Base-by-base conservation (phyloP, 2,113 vertebrate genomes). In the Pardalotus punctatus region DNA sequence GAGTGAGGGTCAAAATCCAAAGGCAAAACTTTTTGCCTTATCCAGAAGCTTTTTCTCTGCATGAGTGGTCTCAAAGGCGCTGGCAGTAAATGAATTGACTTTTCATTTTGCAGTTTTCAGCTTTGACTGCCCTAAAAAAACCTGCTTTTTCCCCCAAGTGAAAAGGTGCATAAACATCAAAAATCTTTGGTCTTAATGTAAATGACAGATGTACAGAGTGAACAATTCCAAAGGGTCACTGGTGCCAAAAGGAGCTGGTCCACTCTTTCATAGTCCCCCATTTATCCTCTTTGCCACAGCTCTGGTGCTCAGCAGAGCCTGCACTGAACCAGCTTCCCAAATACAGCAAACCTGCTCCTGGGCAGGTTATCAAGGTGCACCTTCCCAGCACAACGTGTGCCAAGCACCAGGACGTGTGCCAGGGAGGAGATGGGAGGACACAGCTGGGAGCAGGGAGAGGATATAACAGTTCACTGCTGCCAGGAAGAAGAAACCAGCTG, bases 201-300 rank as follows among this genome's bases (percentile, higher is more conserved):
- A 74, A 40, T 31, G 76, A 38, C 14, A 48, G 67, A 12, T 6
- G 2, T 7, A 61, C 8, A 45, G 31, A 70, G 7, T 50, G 79
- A 67, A 28, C 7, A n/a, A 48, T 33, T n/a, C 65, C 9, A 62
- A 81, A 6, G 6, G 31, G 40, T 92, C 50, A 17, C 1, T 60
- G 38, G 13, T 67, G 42, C 47, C 74, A 71, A 79, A 85, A 82
- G 62, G 66, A 82, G 20, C 29, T 50, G 35, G 9, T 74, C 9
- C 21, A 50, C 42, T 57, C 11, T 20, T n/a, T 51, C 64, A 18
- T 1, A 4, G 28, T 31, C 21, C 56, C 36, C 24, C 0, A 0
- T 76, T 92, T 42, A 50, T 33, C 15, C 56, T 74, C 47, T 81
- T 57, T 58, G 35, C 60, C n/a, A 9, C 19, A 15, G 65, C 31